Evolutionary conservation across 2,888 invertebrate genomes (phyloP), one percentile per base, ranked within the genome.

Genomic region (Plebejus anna): DNA sequence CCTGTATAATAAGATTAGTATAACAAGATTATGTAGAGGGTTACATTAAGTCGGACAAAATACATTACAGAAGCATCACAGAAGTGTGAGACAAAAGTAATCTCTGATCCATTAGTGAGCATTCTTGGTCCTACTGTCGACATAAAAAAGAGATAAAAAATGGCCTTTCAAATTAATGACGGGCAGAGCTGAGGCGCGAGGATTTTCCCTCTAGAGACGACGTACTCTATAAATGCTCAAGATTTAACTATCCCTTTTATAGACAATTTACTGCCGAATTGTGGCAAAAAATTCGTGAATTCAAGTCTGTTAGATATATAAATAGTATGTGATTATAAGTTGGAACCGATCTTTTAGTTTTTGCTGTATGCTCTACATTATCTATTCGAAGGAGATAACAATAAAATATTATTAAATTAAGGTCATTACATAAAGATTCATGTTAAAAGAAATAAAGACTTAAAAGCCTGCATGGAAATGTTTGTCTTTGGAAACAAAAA

Each of bases 121-220:
- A 73, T 73, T 73, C 73, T 73, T 73, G 73, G 73, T 32, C 51
- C 73, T 55, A 55, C 73, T 73, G 73, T 28, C 73, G 55, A 55
- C 73, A 76, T 76, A 77, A 75, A 75, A 78, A 77, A 77, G 66
- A 73, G 78, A 79, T 80, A 80, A 81, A 80, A 80, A 79, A 80
- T 78, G 78, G 76, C 78, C 75, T 77, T 70, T 79, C 77, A 81
- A 82, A 85, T 82, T 82, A 88, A 89, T 90, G 88, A 87, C 87
- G 80, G 84, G 81, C 81, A 80, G 82, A 83, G 82, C 79, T 81
- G 78, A 77, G 79, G 78, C 81, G 78, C 78, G 78, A 78, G 78
- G 77, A 76, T 77, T 77, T 76, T 78, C 79, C 76, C 79, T 78
- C 79, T 76, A 80, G 78, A 76, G 77, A 77, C 78, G 76, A 77